phyloP scores from a whole-genome alignment of 2,797 vertebrate species.

The Parambassis ranga region DNA sequence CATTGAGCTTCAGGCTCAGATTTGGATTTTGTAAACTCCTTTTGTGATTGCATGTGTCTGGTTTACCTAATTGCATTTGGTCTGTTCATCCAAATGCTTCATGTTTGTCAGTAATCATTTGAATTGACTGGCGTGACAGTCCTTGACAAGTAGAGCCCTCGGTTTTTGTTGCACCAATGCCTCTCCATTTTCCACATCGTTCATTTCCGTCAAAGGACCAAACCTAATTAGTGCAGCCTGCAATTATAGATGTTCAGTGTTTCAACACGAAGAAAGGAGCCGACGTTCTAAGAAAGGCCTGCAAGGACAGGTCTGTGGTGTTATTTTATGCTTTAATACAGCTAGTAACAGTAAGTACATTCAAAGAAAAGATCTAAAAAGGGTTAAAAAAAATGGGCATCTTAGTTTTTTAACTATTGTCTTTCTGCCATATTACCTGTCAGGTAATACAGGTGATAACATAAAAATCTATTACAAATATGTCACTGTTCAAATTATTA shows the following conservation, averaged over 20 bases:
- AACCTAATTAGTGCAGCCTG: conserved; percentile 4
- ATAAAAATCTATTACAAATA: not conserved
- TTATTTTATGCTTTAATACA: conserved; percentile 18
- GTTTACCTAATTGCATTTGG: conserved; percentile 47
- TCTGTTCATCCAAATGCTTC: conserved; percentile 23
- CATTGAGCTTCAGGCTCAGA: conserved; percentile 14
- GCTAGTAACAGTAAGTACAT: too few species aligned
- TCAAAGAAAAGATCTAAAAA: too few species aligned
- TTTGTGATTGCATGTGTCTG: conserved; percentile 39
- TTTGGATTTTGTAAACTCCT: conserved; percentile 31
- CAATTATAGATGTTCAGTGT: conserved; percentile 20
- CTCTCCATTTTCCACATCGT: conserved; percentile 27
- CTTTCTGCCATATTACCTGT: too few species aligned
- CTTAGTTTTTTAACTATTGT: too few species aligned
- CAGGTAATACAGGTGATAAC: not conserved
- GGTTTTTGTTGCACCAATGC: conserved; percentile 25
- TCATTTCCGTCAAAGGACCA: conserved; percentile 6
- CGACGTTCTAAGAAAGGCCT: conserved; percentile 10
- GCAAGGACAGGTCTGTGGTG: not conserved
- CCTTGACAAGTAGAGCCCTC: conserved; percentile 33
- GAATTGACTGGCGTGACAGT: conserved; percentile 44
- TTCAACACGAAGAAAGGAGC: conserved; percentile 31
- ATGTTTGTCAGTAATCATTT: conserved; percentile 41
- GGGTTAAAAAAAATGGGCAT: too few species aligned
- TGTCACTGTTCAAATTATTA: not conserved